phyloP scores from a whole-genome alignment of 1,140 invertebrate genomes.

The Solen grandis region DNA sequence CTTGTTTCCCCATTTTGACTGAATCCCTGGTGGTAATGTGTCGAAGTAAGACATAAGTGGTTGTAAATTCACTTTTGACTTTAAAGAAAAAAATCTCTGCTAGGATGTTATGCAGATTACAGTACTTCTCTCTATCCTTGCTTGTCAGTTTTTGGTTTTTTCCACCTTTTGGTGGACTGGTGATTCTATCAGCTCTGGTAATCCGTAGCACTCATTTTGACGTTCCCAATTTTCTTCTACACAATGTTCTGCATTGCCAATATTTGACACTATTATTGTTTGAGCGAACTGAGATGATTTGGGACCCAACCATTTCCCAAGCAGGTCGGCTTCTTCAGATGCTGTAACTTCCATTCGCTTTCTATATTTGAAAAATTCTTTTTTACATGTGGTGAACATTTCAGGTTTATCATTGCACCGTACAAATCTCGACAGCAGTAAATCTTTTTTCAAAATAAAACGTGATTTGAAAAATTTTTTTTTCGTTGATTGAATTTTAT shows the following conservation, averaged over 20 bases:
- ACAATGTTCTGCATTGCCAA: background rate
- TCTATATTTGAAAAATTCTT: background rate
- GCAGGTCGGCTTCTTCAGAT: background rate
- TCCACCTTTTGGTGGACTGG: background rate
- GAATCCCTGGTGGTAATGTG: background rate
- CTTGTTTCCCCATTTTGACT: background rate
- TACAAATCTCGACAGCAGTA: background rate
- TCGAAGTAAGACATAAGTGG: background rate
- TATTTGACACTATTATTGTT: background rate
- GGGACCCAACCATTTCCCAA: background rate
- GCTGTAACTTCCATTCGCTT: background rate
- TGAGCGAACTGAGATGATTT: background rate
- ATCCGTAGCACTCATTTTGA: background rate
- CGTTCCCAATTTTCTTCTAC: background rate
- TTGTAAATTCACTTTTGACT: background rate
- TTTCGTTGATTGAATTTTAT: background rate
- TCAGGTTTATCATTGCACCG: background rate
- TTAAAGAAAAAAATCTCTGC: background rate
- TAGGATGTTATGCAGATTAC: background rate
- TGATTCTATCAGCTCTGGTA: background rate
- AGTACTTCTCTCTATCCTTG: background rate
- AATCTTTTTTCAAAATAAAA: background rate
- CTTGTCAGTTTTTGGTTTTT: background rate
- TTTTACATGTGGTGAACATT: background rate
- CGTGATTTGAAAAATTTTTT: too few relatives aligned